Percentiles rank a stretch among this genome's conserved stretches.
These are phyloP conservation scores for Smutsia temminckii DNA, from an alignment of 2,797 vertebrate genomes.

Conservation along the genomic window DNA sequence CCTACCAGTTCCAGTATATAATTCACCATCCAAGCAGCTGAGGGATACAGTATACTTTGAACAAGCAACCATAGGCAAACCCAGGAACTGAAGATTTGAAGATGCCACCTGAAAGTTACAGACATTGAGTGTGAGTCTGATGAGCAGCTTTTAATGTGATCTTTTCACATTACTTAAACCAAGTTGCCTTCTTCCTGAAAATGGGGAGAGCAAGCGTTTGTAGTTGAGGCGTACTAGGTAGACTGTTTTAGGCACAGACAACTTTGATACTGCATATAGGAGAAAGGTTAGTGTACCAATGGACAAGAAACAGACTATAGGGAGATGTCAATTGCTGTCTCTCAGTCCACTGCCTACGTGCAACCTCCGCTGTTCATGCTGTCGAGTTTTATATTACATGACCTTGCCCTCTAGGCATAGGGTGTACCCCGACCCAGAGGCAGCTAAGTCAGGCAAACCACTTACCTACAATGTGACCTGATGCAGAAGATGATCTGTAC, in stretches of 20 bases:
- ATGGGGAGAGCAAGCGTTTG: background rate
- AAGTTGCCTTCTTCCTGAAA: background rate
- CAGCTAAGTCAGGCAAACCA: background rate
- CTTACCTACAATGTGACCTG: background rate
- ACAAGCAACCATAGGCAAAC: background rate
- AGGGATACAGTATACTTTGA: background rate
- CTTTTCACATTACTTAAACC: conserved; percentile 21
- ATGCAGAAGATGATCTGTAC: background rate
- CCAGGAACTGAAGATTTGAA: background rate
- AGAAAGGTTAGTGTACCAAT: background rate
- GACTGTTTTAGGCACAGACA: background rate
- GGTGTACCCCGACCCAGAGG: background rate
- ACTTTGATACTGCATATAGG: background rate
- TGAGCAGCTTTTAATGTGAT: background rate
- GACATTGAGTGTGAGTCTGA: background rate
- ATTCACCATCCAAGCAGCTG: conserved; percentile 3
- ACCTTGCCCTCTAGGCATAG: background rate
- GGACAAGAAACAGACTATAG: background rate
- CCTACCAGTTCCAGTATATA: background rate
- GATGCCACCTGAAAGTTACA: background rate
- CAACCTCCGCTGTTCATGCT: background rate
- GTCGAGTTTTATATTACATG: background rate
- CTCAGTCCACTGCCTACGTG: background rate
- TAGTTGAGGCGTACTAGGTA: background rate
- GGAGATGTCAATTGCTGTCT: background rate